Evolutionary conservation across 2,888 invertebrate species (phyloP).

Genomic region (Drosophila monieri): DNA sequence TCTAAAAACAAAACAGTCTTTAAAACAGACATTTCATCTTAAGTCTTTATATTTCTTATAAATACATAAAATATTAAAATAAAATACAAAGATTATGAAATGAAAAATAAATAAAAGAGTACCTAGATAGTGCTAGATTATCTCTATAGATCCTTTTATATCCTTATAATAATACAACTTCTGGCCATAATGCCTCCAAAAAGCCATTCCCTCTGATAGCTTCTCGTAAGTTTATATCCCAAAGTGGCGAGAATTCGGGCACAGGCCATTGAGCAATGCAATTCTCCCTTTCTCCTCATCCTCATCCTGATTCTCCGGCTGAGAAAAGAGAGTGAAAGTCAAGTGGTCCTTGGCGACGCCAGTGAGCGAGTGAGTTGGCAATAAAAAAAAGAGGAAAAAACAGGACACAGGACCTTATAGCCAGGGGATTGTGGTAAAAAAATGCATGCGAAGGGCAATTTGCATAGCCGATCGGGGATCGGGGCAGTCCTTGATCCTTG

Average conservation of each 20-base stretch:
- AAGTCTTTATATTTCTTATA: no score
- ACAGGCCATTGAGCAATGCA: conserved; percentile 67
- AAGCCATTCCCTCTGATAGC: neutral
- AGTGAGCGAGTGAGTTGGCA: conserved; percentile 15
- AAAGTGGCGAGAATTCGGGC: conserved; percentile 61
- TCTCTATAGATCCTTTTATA: no score
- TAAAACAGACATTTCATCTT: no score
- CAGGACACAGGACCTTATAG: neutral
- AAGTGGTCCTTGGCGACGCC: conserved; percentile 69
- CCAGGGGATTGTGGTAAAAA: conserved; percentile 10
- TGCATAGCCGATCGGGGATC: conserved; percentile 55
- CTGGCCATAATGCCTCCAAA: neutral
- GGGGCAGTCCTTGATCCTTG: conserved; percentile 3
- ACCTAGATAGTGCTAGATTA: no score
- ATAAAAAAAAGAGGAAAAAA: neutral
- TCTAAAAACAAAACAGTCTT: no score
- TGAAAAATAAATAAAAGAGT: no score
- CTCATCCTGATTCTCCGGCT: neutral
- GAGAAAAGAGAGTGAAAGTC: conserved; percentile 64
- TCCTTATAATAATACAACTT: no score
- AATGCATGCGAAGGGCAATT: conserved; percentile 54
- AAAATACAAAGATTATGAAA: no score
- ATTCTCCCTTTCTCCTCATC: conserved; percentile 7
- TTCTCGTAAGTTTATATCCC: conserved; percentile 39
- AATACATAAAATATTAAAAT: no score